These are phyloP conservation scores for Mnemiopsis leidyi DNA, from an alignment of 37 sponge, comb jelly and placozoan genomes.

Conservation along the genomic window DNA sequence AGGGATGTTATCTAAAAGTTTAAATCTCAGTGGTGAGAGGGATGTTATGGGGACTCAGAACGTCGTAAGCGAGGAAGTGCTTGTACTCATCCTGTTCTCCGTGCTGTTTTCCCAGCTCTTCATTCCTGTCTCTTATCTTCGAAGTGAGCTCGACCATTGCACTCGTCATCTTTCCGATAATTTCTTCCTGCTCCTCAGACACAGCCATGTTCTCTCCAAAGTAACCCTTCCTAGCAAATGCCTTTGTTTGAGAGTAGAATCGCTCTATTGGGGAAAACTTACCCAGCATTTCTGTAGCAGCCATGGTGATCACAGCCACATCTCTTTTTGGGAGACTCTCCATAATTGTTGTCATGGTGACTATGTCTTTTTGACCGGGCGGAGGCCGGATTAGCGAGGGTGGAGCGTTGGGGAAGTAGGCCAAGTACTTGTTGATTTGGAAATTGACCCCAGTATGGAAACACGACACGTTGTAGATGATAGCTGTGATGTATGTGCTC, in stretches of 20 bases:
- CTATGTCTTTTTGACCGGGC: background rate
- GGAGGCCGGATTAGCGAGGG: background rate
- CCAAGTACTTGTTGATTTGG: conserved; percentile 28
- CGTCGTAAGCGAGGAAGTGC: too few species aligned
- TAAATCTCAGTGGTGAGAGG: background rate
- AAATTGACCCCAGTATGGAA: conserved; percentile 6
- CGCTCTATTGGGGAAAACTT: conserved; percentile 8
- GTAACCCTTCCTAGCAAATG: background rate
- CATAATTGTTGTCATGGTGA: background rate
- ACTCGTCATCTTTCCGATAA: background rate
- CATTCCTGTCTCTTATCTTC: background rate
- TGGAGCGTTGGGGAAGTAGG: conserved; percentile 12
- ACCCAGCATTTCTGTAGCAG: background rate
- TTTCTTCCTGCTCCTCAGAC: background rate
- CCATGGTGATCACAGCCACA: background rate
- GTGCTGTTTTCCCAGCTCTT: too few species aligned
- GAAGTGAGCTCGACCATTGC: background rate
- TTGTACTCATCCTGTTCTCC: too few species aligned
- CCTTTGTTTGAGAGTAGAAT: background rate
- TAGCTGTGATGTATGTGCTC: background rate
- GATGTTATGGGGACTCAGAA: background rate
- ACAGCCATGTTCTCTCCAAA: background rate
- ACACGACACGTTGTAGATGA: background rate
- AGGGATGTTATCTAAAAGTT: too few species aligned
- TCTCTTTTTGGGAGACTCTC: background rate